Base-by-base conservation (phyloP, 2,797 vertebrate genomes). In the Notolepis coatsorum region DNA sequence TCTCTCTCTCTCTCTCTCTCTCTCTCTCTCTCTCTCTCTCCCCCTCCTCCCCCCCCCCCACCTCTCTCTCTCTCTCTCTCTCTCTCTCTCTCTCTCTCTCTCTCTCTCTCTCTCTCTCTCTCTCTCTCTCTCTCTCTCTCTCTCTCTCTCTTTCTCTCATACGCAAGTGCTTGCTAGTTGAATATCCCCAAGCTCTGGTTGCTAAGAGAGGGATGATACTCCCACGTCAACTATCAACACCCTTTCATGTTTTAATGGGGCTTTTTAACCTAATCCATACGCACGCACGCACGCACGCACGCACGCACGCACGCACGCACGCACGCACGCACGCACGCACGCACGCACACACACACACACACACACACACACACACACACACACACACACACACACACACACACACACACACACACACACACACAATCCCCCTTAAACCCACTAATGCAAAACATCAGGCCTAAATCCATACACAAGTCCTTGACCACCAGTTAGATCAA, bases 161-260 rank as follows among this genome's bases (percentile, higher is more conserved):
- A 43, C 65, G 63, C 67, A 66, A 56, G 38, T 15, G 6, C 28
- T 13, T 4, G 1, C 28, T 15, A 10, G 24, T n/a, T 13, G 15
- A 5, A 68, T 31, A 30, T 31, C 50, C 82, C 21, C 31, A 72
- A 75, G 79, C 65, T 9, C 9, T 24, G 61, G 77, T 80, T 61
- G 78, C 71, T 71, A 68, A 67, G 69, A 73, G 71, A 73, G 61
- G 68, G 66, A 41, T 79, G 75, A 81, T 84, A 81, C 74, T 82
- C 79, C 70, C 72, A 78, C 82, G 57, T 69, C 81, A 75, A 64
- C 77, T 45, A 81, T 86, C 79, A 80, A 58, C 74, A 68, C 25
- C 62, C 80, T 86, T 86, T 86, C 67, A 87, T 84, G 79, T 84
- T 80, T 75, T 77, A 85, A 79, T 66, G 58, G 78, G 58, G 37